These are phyloP conservation scores for Lagopus muta DNA, from an alignment of 2,113 vertebrate genomes.

Conservation along the genomic window DNA sequence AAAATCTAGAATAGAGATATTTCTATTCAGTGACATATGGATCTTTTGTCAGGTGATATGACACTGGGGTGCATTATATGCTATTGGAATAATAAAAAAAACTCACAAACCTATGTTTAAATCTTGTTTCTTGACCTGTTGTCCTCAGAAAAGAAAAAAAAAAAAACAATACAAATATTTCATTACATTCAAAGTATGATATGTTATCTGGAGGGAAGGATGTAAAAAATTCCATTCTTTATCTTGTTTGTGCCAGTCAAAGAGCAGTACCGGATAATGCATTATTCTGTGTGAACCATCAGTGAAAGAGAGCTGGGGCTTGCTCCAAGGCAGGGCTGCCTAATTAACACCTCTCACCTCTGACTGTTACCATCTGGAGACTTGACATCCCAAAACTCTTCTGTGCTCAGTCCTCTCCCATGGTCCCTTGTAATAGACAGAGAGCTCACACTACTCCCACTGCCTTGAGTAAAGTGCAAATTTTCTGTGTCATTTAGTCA, in stretches of 20 bases:
- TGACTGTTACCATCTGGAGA: neutral
- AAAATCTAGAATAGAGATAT: neutral
- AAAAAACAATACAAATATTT: neutral
- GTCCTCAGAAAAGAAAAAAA: neutral
- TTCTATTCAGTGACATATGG: neutral
- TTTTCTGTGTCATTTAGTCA: neutral
- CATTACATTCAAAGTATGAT: neutral
- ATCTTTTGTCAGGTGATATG: neutral
- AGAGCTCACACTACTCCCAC: accelerated
- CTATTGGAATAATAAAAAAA: neutral
- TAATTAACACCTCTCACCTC: constrained; percentile 38
- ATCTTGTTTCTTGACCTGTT: neutral
- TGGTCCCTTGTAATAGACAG: neutral
- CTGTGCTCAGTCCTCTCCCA: neutral
- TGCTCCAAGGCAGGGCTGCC: neutral
- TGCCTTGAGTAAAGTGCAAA: neutral
- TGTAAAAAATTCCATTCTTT: neutral
- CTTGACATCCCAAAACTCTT: neutral
- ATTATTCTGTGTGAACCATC: neutral
- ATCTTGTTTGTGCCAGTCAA: neutral
- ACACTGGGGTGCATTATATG: neutral
- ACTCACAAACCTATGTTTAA: neutral
- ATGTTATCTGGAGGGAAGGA: neutral
- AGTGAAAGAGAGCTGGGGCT: neutral
- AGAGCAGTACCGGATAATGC: neutral